A percentile compares a stretch with the other conserved stretches of the same genome.
Conservation (phyloP, 92 coral and sea anemone species). For the Palythoa heliodiscus region DNA sequence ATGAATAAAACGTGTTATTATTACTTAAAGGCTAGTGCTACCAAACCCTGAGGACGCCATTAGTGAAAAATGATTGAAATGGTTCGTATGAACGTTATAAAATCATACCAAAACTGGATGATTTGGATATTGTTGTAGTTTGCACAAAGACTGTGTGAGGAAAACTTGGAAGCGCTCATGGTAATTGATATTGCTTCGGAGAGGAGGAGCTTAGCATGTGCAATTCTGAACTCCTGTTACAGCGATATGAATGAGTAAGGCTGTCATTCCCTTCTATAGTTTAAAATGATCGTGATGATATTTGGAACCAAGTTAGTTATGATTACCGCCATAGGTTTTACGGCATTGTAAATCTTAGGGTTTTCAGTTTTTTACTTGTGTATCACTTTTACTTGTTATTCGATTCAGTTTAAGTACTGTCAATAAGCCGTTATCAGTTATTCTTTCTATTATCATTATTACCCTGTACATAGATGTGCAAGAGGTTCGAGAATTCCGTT, state of each 20-base stretch:
- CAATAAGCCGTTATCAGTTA: too few species aligned
- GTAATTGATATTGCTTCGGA: constrained; percentile 15
- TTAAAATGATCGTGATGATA: background rate
- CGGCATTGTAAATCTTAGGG: too few species aligned
- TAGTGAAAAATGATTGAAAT: background rate
- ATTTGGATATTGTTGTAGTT: background rate
- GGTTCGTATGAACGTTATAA: background rate
- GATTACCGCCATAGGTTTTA: background rate
- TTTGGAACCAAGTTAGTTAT: background rate
- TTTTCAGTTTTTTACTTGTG: too few species aligned
- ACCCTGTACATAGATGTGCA: too few species aligned
- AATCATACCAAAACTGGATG: background rate
- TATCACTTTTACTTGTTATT: too few species aligned
- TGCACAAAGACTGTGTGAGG: constrained; percentile 11
- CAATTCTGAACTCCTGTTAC: constrained; percentile 11
- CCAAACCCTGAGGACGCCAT: background rate
- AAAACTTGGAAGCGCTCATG: background rate
- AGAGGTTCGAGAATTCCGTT: too few species aligned
- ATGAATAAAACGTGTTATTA: background rate
- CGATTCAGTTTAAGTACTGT: too few species aligned
- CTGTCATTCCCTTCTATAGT: background rate
- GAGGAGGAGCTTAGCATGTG: background rate
- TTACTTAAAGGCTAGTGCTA: background rate
- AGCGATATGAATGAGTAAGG: constrained; percentile 23
- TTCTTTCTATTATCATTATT: too few species aligned